Evolutionary conservation across 53 echinoderm and acorn worm species (phyloP).

Genomic region (Hippasteria phrygiana): DNA sequence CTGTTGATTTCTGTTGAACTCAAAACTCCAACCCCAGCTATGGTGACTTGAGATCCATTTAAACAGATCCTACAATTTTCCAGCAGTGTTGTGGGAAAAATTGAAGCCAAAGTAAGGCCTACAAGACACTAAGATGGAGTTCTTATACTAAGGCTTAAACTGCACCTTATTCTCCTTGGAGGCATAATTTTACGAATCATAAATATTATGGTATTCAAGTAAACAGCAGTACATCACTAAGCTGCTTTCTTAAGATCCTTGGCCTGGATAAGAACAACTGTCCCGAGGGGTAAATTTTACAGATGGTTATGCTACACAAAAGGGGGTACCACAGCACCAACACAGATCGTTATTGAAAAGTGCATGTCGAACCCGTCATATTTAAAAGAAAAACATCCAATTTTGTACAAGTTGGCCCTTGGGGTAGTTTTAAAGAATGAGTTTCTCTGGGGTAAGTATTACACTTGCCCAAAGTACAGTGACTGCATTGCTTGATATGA

Average conservation of each 20-base stretch:
- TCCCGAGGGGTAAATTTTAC: slow-evolving; percentile 2
- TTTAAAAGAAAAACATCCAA: slow-evolving; percentile 13
- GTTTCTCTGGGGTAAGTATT: neutral
- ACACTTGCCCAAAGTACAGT: slow-evolving; percentile 30
- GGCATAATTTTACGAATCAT: slow-evolving; percentile 38
- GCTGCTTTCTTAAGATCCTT: slow-evolving; percentile 31
- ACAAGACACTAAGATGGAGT: no score
- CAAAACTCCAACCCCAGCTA: no score
- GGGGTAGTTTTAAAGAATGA: slow-evolving; percentile 25
- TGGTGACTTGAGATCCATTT: no score
- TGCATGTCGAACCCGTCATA: slow-evolving; percentile 30
- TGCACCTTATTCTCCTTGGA: no score
- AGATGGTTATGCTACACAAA: slow-evolving; percentile 36
- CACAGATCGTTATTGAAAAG: slow-evolving; percentile 12
- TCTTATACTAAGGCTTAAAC: no score
- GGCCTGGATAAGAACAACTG: neutral
- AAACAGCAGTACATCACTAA: slow-evolving; percentile 29
- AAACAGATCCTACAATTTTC: no score
- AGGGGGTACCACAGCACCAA: neutral
- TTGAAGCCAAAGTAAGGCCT: no score
- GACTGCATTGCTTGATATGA: slow-evolving; percentile 5
- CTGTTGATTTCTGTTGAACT: no score
- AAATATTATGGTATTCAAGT: slow-evolving; percentile 51
- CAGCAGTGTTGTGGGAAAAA: no score
- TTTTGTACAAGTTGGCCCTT: slow-evolving; percentile 1